phyloP scores from a whole-genome alignment of 2,888 invertebrate species.

The Diachrysia chrysitis region DNA sequence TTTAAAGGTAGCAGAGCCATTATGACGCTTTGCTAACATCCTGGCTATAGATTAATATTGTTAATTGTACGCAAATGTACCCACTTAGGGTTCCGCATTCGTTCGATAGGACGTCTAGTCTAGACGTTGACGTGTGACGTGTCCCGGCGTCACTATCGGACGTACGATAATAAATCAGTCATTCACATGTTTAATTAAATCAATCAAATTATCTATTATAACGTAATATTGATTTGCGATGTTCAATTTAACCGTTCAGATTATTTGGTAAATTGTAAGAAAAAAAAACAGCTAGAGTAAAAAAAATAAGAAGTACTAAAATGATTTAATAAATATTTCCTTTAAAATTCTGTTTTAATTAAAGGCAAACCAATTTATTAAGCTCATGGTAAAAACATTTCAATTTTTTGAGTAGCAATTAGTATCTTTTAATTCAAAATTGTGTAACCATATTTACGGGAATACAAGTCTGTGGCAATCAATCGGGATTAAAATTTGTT shows the following conservation, averaged over 20 bases:
- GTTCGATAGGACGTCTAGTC: slow-evolving; percentile 46
- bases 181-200: slow-evolving; percentile 56
- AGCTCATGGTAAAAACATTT: too few relatives aligned
- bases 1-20: background rate
- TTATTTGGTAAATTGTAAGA: background rate
- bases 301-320: too few relatives aligned
- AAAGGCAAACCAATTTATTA: too few relatives aligned
- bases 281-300: too few relatives aligned
- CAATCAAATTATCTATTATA: slow-evolving; percentile 49
- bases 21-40: background rate
- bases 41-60: slow-evolving; percentile 25
- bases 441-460: background rate
- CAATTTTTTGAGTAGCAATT: too few relatives aligned
- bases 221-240: slow-evolving; percentile 51
- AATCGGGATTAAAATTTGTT: slow-evolving; percentile 2
- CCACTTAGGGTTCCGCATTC: slow-evolving; percentile 51
- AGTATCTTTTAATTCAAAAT: background rate
- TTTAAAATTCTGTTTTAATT: too few relatives aligned
- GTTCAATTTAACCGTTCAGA: slow-evolving; percentile 25
- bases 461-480: background rate
- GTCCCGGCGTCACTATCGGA: slow-evolving; percentile 50
- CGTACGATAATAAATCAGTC: slow-evolving; percentile 59
- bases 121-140: slow-evolving; percentile 54
- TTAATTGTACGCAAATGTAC: slow-evolving; percentile 41
- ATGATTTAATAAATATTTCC: too few relatives aligned